Base-by-base conservation (phyloP, 2,888 invertebrate genomes). In the Dryococelus australis region DNA sequence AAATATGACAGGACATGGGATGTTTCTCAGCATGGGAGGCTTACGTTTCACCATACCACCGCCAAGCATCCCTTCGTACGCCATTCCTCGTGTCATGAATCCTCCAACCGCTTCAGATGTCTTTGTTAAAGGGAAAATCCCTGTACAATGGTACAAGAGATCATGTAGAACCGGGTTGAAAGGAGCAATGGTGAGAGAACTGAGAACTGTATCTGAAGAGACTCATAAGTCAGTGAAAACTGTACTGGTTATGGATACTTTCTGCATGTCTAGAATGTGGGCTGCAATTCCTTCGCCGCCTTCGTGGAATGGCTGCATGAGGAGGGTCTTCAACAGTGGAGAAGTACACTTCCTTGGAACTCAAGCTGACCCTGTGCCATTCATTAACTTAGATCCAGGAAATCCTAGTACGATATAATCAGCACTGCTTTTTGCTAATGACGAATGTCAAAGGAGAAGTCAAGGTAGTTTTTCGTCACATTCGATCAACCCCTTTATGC, bases 341-440 rank as follows among this genome's bases (percentile, higher is more conserved):
- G 65, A 65, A 16, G 65, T 65, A 65, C 65, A 65, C 24, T 65
- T 8, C 65, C 16, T 65, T 20, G 16, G 8, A 16, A 65, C 65
- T 65, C 65, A 65, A 65, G 65, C 10, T 16, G 20, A 65, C 16
- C 65, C 65, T 16, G 65, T 65, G 16, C 65, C 65, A 65, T 65
- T 65, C 65, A 65, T 65, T 16, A 65, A 65, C 24, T 65, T 65
- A 6, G 20, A 65, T 16, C 65, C 65, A 65, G 65, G 65, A 65
- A 65, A 65, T 65, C 65, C 65, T 65, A 65, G 65, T 65, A 65
- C 65, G 65, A 65, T 65, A 65, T 65, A 65, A 13, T 65, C 65
- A 65, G 65, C 65, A 20, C 16, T 65, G 10, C 65, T 65, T 65
- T 65, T 65, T 16, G 65, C 65, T 65, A 8, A 65, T 6, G 16